Evolutionary conservation across 2,797 vertebrate species (phyloP), one percentile per base, ranked within the genome.

Genomic region (Bucorvus abyssinicus): DNA sequence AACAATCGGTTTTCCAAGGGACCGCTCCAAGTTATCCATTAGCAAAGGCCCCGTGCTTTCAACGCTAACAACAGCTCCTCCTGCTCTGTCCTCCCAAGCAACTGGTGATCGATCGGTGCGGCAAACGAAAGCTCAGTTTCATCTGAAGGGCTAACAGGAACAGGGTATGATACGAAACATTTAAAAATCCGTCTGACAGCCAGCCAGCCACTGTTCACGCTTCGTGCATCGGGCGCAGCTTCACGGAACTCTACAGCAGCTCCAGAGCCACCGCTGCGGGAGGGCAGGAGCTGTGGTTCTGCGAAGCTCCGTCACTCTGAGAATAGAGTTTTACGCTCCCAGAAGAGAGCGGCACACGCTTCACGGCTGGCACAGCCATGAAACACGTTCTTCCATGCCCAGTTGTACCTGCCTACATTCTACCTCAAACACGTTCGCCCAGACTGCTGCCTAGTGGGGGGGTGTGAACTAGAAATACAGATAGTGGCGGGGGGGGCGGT

Each of bases 81-180:
- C 59, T 61, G 67, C 24, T 75, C 71, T 44, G 34, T 67, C 57
- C 77, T 75, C 64, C 76, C 78, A 77, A 63, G 24, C 23, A 73
- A 53, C 40, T 24, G 53, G 65, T 1, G 7, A 64, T 78, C 50
- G 60, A 64, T 79, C 74, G 87, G n/a, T 1, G 4, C 7, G 1
- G 63, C n/a, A 71, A 94, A 95, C 91, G 75, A 87, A 90, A 80
- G 42, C 40, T 75, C 42, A 24, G 10, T 75, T 90, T 77, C 75
- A 34, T 69, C 20, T 70, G 52, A 70, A 64, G 74, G 24, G 56
- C 60, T 70, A 22, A 12, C 36, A 95, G 90, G 81, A 94, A 89
- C 70, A 75, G 77, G 52, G 90, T 87, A 88, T 57, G 68, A 90
- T 73, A 84, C 53, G 89, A 59, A 18, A 84, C 56, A 53, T 95